A percentile compares a stretch with the other conserved stretches of the same genome.
Conservation (phyloP, 2,888 invertebrate genomes). For the Drosophila fungiperda region DNA sequence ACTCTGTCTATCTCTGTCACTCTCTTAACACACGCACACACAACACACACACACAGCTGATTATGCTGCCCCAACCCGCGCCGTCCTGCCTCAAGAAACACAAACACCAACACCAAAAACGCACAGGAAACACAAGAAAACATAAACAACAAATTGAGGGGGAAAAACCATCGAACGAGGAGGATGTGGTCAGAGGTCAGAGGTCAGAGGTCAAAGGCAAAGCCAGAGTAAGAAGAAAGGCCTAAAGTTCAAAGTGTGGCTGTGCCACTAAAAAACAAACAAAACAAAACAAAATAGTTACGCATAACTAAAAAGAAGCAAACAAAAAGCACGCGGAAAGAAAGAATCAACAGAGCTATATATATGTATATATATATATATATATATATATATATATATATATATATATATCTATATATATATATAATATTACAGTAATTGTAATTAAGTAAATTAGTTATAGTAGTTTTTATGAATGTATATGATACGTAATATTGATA, state of each 20-base stretch:
- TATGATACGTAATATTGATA: conserved; percentile 11
- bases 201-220: conserved; percentile 5
- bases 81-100: not conserved
- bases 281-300: conserved; percentile 12
- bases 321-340: conserved; percentile 6
- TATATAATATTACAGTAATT: conserved; percentile 24
- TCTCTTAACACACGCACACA: conserved; percentile 26
- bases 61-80: not conserved
- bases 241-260: conserved; percentile 79
- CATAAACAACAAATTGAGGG: conserved; percentile 17
- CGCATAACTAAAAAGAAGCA: conserved; percentile 13
- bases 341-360: conserved; percentile 43
- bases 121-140: conserved; percentile 22
- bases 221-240: conserved; percentile 50
- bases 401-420: not conserved
- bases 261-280: conserved; percentile 67
- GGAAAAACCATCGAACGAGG: conserved; percentile 45
- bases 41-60: conserved; percentile 9
- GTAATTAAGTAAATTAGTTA: conserved; percentile 26
- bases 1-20: conserved; percentile 21
- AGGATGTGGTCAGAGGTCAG: conserved; percentile 11
- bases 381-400: conserved; percentile 9
- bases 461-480: conserved; percentile 39
- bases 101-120: not conserved
- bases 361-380: conserved; percentile 11